Conservation (phyloP, 2,113 vertebrate species). For the Channa maculata region DNA sequence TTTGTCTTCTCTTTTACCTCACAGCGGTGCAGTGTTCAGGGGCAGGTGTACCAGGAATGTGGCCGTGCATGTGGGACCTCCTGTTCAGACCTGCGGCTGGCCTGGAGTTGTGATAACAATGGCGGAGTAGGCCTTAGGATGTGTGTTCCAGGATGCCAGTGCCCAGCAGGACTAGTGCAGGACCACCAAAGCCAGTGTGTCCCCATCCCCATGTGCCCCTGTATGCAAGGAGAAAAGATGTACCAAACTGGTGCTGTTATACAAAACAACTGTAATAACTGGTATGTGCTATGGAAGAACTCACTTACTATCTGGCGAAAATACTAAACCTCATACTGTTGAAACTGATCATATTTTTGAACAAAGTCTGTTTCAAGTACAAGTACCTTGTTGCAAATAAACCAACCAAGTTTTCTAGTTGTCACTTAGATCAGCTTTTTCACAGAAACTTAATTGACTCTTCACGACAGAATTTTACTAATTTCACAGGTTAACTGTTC, state of each 20-base stretch:
- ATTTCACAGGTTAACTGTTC: neutral
- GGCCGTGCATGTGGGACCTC: constrained; percentile 80
- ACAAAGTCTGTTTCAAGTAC: no score
- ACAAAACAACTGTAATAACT: constrained; percentile 85
- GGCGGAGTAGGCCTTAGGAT: constrained; percentile 19
- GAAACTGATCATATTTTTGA: no score
- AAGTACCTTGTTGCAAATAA: no score
- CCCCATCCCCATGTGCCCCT: constrained; percentile 83
- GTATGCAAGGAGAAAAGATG: constrained; percentile 73
- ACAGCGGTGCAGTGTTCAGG: constrained; percentile 84
- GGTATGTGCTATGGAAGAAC: constrained; percentile 76
- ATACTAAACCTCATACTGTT: neutral
- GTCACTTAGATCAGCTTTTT: neutral
- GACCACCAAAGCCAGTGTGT: constrained; percentile 88
- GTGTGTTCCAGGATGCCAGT: constrained; percentile 91
- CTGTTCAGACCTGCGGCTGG: constrained; percentile 80
- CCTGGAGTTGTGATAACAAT: constrained; percentile 69
- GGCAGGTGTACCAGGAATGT: constrained; percentile 90
- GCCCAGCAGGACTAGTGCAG: constrained; percentile 85
- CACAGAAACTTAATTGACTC: neutral
- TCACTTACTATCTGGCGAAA: neutral
- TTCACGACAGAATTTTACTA: neutral
- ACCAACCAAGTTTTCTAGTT: neutral
- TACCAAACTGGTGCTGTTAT: constrained; percentile 76
- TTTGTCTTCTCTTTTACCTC: neutral